A percentile compares a stretch with the other conserved stretches of the same genome.
phyloP scores from a whole-genome alignment of 2,797 vertebrate species.

The Galago senegalensis region DNA sequence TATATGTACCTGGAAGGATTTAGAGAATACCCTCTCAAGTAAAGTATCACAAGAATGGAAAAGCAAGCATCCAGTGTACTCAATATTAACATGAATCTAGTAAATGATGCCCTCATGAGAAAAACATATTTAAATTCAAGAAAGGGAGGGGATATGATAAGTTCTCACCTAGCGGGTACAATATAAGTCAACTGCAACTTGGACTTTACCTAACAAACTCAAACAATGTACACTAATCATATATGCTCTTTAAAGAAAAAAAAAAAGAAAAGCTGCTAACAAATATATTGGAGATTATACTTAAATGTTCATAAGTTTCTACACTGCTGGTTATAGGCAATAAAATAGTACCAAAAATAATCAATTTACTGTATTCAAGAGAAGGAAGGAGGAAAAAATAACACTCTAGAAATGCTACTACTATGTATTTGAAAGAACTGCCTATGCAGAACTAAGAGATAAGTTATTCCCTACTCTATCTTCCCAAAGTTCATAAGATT shows the following conservation, averaged over 20 bases:
- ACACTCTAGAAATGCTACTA: constrained; percentile 3
- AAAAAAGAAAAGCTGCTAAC: background rate
- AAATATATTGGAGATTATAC: constrained; percentile 28
- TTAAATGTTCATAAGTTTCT: constrained; percentile 29
- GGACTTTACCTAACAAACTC: too few relatives aligned
- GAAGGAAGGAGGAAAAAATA: background rate
- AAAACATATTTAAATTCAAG: too few relatives aligned
- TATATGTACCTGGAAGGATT: too few relatives aligned
- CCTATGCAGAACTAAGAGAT: constrained; percentile 11
- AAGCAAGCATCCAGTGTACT: too few relatives aligned
- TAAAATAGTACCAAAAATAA: constrained; percentile 57
- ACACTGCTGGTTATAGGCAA: background rate
- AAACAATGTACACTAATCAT: too few relatives aligned
- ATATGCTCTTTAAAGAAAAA: background rate
- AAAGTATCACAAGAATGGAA: too few relatives aligned
- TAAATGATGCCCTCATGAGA: too few relatives aligned
- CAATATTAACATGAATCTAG: too few relatives aligned
- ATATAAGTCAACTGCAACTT: too few relatives aligned
- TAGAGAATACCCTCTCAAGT: too few relatives aligned
- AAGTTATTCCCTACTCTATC: background rate
- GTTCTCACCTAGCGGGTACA: too few relatives aligned
- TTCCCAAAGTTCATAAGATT: constrained; percentile 33
- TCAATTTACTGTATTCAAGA: background rate
- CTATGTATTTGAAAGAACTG: constrained; percentile 36
- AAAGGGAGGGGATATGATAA: too few relatives aligned